Conservation (phyloP, 2,797 vertebrate species). For the Zalophus californianus region DNA sequence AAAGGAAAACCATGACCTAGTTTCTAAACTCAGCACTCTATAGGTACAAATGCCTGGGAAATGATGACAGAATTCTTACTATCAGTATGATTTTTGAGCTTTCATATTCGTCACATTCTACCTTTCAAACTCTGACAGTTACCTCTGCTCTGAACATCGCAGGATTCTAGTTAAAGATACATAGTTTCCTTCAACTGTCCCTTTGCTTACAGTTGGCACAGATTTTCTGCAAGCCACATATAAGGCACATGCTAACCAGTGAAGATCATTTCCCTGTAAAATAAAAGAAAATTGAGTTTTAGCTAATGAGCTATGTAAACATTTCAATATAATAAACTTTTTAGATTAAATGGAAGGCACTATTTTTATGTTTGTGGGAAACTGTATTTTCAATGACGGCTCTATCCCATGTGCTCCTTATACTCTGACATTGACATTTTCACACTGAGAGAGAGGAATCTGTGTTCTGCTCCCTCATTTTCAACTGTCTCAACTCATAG, state of each 20-base stretch:
- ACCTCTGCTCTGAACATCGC: conserved; percentile 95
- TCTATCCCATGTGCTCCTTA: background rate
- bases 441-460: background rate
- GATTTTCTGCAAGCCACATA: conserved; percentile 96
- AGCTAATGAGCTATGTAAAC: background rate
- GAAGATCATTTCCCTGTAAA: conserved; percentile 94
- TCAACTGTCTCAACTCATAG: background rate
- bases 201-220: conserved; percentile 94
- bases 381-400: background rate
- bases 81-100: background rate
- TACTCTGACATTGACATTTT: background rate
- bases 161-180: conserved; percentile 96
- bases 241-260: conserved; percentile 96
- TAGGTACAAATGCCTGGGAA: conserved; percentile 29
- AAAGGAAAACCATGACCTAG: conserved; percentile 37
- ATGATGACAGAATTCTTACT: background rate
- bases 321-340: background rate
- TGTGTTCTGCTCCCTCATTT: background rate
- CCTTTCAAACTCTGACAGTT: conserved; percentile 64
- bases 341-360: background rate
- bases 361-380: background rate
- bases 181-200: conserved; percentile 95
- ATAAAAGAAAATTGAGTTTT: conserved; percentile 54
- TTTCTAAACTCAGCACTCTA: background rate
- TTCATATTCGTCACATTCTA: background rate